Evolutionary conservation across 2,888 invertebrate genomes (phyloP), one percentile per base, ranked within the genome.

Genomic region (Piscicola geometra): DNA sequence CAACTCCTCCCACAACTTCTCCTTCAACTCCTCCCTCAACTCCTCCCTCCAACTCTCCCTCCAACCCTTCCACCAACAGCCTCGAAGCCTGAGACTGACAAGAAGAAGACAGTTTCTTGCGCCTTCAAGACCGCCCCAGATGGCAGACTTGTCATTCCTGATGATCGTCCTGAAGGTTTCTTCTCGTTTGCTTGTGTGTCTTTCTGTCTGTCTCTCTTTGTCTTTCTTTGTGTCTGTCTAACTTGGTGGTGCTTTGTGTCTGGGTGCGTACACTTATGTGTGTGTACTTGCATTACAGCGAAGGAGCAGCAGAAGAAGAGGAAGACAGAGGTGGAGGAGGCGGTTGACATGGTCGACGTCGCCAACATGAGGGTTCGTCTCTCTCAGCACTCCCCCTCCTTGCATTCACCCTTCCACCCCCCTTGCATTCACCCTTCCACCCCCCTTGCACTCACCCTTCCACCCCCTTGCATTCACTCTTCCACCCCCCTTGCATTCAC

Each of bases 141-240:
- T 30, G 71, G 71, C 12, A 71, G 50, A 32, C 25, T 71, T 32
- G 28, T 71, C 71, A 71, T 71, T 28, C 25, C 41, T 25, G 69
- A 47, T 41, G 36, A 41, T n/a, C 1, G 12, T 41, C 1, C 33
- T 35, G 36, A 1, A 69, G 41, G 47, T 70, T 3, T 41, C 9
- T 41, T 5, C 30, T 5, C 30, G 32, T 68, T 5, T 68, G 35
- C 30, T 5, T 68, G 35, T 68, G 35, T 68, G 35, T 68, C 5
- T 68, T 5, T 68, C 5, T 68, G 35, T 68, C 5, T 68, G 35
- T 68, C 5, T 68, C 5, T 68, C 5, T 68, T 5, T 68, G 32
- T 68, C 5, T 68, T 5, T 60, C 25, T 74, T 35, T 74, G 41
- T 66, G 33, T 74, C 9, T 66, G 35, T 36, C 9, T 66, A 3